Percentiles rank a stretch among this genome's conserved stretches.
These are phyloP conservation scores for Rynchops niger DNA, from an alignment of 2,113 vertebrate species.

Conservation along the genomic window DNA sequence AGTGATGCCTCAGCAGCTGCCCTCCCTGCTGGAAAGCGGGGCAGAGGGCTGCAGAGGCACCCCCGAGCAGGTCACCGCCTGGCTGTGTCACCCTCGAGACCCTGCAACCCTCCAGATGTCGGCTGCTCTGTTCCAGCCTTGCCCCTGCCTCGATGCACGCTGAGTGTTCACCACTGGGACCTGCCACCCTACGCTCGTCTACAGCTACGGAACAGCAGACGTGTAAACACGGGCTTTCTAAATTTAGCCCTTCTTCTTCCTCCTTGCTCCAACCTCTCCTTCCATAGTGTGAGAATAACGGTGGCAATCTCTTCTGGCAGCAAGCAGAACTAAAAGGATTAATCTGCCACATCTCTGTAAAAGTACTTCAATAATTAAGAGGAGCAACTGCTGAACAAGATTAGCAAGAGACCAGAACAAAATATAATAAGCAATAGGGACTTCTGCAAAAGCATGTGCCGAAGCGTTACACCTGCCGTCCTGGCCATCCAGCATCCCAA, in stretches of 20 bases:
- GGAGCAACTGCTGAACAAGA: slow-evolving; percentile 54
- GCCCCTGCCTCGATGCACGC: rapidly evolving
- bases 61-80: rapidly evolving
- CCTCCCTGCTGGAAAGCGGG: rapidly evolving
- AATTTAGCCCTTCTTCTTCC: not conserved
- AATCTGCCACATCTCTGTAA: slow-evolving; percentile 43
- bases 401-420: slow-evolving; percentile 43
- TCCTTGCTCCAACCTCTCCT: not conserved
- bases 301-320: slow-evolving; percentile 41
- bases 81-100: not conserved
- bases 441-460: not conserved
- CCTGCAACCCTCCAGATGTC: not conserved
- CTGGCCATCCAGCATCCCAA: not conserved
- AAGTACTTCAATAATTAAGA: slow-evolving; percentile 57
- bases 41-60: not conserved
- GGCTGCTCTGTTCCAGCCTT: rapidly evolving
- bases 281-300: not conserved
- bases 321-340: slow-evolving; percentile 55
- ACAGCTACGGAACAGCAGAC: not conserved
- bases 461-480: not conserved
- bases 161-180: rapidly evolving
- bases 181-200: rapidly evolving
- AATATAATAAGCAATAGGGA: not conserved
- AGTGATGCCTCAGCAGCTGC: not conserved
- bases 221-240: not conserved